Percentiles rank a stretch among this genome's conserved stretches.
Conservation (phyloP, 2,888 invertebrate genomes). For the Drosophila vallismaia region DNA sequence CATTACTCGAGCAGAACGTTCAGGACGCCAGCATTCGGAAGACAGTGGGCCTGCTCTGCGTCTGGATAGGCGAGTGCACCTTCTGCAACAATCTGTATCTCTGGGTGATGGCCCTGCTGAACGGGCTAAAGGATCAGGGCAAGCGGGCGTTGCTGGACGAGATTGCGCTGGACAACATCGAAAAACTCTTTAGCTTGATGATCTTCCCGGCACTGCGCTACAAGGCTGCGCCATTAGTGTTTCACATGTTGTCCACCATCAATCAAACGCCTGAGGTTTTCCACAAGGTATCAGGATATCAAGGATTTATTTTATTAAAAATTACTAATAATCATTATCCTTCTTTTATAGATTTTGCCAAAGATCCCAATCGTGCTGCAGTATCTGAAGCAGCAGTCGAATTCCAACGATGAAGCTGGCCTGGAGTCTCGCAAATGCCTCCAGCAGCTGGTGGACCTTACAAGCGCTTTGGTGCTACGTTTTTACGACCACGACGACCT, state of each 20-base stretch:
- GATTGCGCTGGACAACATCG: slow-evolving; percentile 87
- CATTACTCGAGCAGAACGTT: slow-evolving; percentile 70
- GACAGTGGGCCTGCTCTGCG: slow-evolving; percentile 87
- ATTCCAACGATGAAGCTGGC: slow-evolving; percentile 85
- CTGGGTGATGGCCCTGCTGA: slow-evolving; percentile 88
- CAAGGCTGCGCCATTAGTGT: slow-evolving; percentile 87
- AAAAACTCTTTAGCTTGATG: slow-evolving; percentile 86
- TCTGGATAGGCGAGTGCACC: slow-evolving; percentile 88
- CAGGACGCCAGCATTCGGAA: slow-evolving; percentile 85
- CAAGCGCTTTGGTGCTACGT: slow-evolving; percentile 85
- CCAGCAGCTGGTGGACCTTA: slow-evolving; percentile 87
- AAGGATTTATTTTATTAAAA: too few relatives aligned
- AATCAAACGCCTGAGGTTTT: slow-evolving; percentile 87
- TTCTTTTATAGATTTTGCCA: slow-evolving; percentile 69
- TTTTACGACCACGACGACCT: slow-evolving; percentile 85
- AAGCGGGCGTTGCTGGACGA: slow-evolving; percentile 86
- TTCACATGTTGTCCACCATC: slow-evolving; percentile 87
- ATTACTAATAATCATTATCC: too few relatives aligned
- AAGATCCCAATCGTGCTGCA: slow-evolving; percentile 85
- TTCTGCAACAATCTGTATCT: slow-evolving; percentile 87
- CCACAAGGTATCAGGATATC: slow-evolving; percentile 84
- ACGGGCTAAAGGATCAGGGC: slow-evolving; percentile 86
- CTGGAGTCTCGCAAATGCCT: slow-evolving; percentile 85
- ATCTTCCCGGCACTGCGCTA: slow-evolving; percentile 85
- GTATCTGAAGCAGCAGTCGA: slow-evolving; percentile 85